Evolutionary conservation across 2,113 vertebrate genomes (phyloP), one percentile per base, ranked within the genome.

Genomic region (Verasper variegatus): DNA sequence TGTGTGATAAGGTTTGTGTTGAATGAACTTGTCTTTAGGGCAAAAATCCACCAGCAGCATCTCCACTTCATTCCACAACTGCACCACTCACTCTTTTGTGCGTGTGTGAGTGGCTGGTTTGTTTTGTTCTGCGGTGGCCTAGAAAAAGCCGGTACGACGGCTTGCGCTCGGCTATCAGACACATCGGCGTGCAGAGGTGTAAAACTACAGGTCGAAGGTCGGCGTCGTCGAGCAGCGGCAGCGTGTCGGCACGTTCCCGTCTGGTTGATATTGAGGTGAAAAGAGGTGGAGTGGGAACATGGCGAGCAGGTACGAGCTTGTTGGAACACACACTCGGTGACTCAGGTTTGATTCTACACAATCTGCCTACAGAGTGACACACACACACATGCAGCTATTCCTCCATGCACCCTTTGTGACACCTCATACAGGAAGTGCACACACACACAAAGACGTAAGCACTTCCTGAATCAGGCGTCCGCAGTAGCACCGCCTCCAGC

Each of bases 401-500:
- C 72, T 76, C 62, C 64, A 74, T 12, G 69, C 68, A 71, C 57
- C 42, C 65, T 37, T 71, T 75, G 37, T 78, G 78, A 85, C 86
- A 69, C 69, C 63, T 76, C 86, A 71, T 35, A 80, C 85, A 88
- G 88, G 90, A 91, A 91, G 82, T 78, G 71, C 85, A 69, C 72
- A 49, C 82, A 68, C 80, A 76, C 51, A 71, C 61, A 68, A 18
- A 71, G 65, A 82, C 71, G 67, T 62, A 56, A 74, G 65, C 76
- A 68, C 86, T 87, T 91, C 90, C 87, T 89, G 81, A 87, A 80
- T 86, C 78, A 63, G 56, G 76, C 35, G 27, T 40, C 9, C 0
- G 27, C 57, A 5, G 66, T n/a, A 18, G 62, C 71, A 9, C 82
- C 85, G 62, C 66, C 60, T 42, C 35, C 60, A n/a, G 35, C 31